Evolutionary conservation across 2,797 vertebrate species (phyloP).

Genomic region (Pangasius larnaudii): DNA sequence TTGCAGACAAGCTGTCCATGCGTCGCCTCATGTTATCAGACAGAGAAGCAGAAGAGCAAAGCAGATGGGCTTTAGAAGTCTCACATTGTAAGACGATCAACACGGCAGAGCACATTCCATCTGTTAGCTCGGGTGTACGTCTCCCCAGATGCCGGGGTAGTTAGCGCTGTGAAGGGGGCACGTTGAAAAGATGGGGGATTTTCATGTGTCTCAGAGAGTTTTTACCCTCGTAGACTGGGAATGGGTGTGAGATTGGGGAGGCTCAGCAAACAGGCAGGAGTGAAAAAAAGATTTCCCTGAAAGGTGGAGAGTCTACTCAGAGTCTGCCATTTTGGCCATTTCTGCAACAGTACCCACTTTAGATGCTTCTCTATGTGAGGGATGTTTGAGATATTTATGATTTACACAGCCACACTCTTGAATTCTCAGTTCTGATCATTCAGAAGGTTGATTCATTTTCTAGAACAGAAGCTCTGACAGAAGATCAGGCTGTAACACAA

Average conservation of each 20-base stretch:
- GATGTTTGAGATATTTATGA: neutral
- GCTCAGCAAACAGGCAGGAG: neutral
- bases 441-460: too few species aligned
- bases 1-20: conserved; percentile 49
- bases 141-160: neutral
- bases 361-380: neutral
- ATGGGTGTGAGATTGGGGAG: neutral
- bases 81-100: neutral
- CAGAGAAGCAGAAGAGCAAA: conserved; percentile 58
- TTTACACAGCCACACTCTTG: neutral
- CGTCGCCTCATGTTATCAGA: conserved; percentile 30
- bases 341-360: neutral
- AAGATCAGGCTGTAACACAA: neutral
- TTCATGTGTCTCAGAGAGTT: neutral
- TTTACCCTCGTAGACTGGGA: neutral
- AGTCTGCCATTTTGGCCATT: neutral
- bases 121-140: neutral
- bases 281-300: neutral
- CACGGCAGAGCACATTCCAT: neutral
- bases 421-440: neutral
- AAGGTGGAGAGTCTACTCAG: neutral
- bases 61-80: conserved; percentile 50
- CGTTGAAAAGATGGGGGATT: neutral
- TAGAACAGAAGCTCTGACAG: neutral
- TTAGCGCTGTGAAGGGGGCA: neutral